phyloP scores from a whole-genome alignment of 2,797 vertebrate genomes.

The Hydrophis major region DNA sequence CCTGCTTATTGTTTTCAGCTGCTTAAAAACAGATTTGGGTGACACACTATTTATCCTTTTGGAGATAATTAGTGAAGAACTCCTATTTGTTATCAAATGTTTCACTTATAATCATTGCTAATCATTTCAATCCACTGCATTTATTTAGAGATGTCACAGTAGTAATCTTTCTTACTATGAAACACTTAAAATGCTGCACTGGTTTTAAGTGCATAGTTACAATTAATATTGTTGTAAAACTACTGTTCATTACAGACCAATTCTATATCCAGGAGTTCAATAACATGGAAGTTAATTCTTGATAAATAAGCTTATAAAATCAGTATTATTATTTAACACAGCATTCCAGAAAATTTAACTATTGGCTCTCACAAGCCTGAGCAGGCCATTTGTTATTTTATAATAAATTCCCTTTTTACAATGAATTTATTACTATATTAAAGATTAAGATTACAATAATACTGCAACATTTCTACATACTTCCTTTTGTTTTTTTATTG shows the following conservation, averaged over 20 bases:
- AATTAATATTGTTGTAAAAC: background rate
- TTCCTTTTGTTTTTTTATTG: background rate
- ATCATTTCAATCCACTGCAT: background rate
- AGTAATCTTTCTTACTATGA: background rate
- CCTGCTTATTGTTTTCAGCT: background rate
- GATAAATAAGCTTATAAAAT: background rate
- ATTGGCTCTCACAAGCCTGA: background rate
- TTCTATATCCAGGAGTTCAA: background rate
- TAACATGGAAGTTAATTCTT: background rate
- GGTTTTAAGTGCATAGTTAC: background rate
- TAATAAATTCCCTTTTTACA: background rate
- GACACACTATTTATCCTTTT: background rate
- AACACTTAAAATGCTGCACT: background rate
- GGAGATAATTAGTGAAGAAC: background rate
- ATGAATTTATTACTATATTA: background rate
- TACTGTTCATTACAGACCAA: background rate
- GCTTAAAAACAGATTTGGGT: background rate
- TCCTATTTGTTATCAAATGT: background rate
- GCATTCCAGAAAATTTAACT: background rate
- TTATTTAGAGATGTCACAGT: background rate
- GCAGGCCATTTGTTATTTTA: background rate
- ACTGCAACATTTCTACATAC: background rate
- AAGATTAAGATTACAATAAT: background rate
- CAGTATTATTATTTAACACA: background rate
- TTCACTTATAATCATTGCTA: background rate